These are phyloP conservation scores for Haliaeetus leucogaster DNA, from an alignment of 2,113 vertebrate genomes.

Conservation along the genomic window DNA sequence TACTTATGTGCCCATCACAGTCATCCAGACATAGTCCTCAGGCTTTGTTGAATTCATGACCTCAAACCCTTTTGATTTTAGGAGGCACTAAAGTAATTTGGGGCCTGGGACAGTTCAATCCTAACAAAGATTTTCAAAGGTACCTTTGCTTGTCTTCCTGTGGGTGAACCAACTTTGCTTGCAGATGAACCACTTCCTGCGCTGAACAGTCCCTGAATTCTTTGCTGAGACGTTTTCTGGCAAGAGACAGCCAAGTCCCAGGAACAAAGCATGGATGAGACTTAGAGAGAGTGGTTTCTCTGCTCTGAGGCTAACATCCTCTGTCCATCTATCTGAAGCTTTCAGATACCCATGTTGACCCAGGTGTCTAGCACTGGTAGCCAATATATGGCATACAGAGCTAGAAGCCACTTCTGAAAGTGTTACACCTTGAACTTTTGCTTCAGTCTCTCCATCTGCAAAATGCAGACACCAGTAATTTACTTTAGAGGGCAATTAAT, in stretches of 20 bases:
- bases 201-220: neutral
- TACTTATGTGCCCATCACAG: neutral
- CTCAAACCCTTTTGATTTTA: neutral
- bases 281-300: neutral
- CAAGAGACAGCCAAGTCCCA: neutral
- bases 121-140: neutral
- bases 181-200: neutral
- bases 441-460: neutral
- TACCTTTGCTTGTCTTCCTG: neutral
- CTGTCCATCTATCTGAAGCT: neutral
- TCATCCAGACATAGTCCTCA: neutral
- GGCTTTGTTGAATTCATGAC: neutral
- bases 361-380: neutral
- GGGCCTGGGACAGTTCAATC: neutral
- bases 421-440: neutral
- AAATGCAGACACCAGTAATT: neutral
- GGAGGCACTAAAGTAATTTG: neutral
- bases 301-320: neutral
- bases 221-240: rapidly evolving
- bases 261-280: neutral
- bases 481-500: neutral
- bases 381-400: neutral
- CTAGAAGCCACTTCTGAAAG: neutral
- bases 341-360: neutral
- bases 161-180: neutral